These are phyloP conservation scores for Hyles vespertilio DNA, from an alignment of 1,140 invertebrate genomes.

Conservation along the genomic window DNA sequence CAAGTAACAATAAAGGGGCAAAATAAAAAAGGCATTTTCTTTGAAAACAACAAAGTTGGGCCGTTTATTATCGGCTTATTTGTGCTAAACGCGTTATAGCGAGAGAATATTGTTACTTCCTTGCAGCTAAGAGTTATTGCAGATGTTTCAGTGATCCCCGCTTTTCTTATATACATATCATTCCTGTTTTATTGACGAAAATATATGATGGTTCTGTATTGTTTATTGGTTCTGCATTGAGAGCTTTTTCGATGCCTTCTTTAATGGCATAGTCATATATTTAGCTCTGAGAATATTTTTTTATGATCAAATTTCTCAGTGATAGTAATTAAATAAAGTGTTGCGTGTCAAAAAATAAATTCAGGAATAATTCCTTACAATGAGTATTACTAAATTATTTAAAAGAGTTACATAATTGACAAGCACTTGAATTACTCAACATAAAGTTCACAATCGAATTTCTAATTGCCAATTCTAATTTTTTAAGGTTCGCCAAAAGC, in stretches of 20 bases:
- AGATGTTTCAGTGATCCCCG: constrained; percentile 6
- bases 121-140: constrained; percentile 8
- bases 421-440: too few relatives aligned
- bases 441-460: too few relatives aligned
- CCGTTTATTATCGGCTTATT: constrained; percentile 56
- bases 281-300: too few relatives aligned
- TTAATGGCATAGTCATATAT: too few relatives aligned
- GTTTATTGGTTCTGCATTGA: background rate
- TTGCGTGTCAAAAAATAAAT: too few relatives aligned
- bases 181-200: background rate
- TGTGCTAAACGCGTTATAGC: constrained; percentile 43
- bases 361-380: too few relatives aligned
- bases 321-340: too few relatives aligned
- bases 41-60: constrained; percentile 37
- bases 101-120: constrained; percentile 39
- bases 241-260: background rate
- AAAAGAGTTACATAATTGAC: too few relatives aligned
- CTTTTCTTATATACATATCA: background rate
- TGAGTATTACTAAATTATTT: too few relatives aligned
- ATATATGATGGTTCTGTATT: background rate
- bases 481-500: too few relatives aligned
- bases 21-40: constrained; percentile 42
- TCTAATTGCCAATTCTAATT: too few relatives aligned
- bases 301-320: too few relatives aligned
- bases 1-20: constrained; percentile 26